Percentiles rank a stretch among this genome's conserved stretches.
These are phyloP conservation scores for Octodonta nipae DNA, from an alignment of 2,888 invertebrate species.

Conservation along the genomic window DNA sequence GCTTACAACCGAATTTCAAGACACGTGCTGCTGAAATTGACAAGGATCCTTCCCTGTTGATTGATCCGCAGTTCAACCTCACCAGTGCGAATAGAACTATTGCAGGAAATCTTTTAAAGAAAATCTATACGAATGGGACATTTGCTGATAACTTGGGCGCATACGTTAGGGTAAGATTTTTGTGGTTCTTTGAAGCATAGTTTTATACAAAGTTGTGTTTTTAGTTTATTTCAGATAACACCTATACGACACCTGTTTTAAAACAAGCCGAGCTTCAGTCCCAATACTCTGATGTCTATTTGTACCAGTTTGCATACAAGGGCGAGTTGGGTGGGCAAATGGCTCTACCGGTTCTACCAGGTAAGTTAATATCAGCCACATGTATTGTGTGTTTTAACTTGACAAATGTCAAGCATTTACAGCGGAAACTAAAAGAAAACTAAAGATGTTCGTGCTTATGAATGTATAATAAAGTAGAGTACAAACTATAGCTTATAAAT, in stretches of 20 bases:
- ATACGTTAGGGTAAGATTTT: background rate
- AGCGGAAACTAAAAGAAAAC: no score
- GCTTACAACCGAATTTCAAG: background rate
- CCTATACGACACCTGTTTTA: slow-evolving; percentile 6
- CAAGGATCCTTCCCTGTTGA: slow-evolving; percentile 4
- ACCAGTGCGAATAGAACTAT: background rate
- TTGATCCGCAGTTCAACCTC: slow-evolving; percentile 6
- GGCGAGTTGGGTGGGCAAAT: slow-evolving; percentile 8
- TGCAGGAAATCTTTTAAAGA: background rate
- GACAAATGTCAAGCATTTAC: no score
- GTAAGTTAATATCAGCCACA: no score
- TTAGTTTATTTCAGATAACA: slow-evolving; percentile 7
- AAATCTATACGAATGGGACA: background rate
- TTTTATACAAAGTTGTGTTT: background rate
- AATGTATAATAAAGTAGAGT: no score
- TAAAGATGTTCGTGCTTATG: no score
- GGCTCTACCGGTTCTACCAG: no score
- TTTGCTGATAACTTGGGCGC: background rate
- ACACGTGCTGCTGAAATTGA: background rate
- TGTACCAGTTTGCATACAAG: slow-evolving; percentile 8
- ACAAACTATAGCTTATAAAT: no score
- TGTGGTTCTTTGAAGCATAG: background rate
- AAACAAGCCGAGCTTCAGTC: slow-evolving; percentile 7
- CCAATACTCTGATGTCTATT: slow-evolving; percentile 4
- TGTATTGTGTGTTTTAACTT: no score